A percentile compares a stretch with the other conserved stretches of the same genome.
Conservation (phyloP, 2,113 vertebrate genomes). For the Bubalus kerabau region DNA sequence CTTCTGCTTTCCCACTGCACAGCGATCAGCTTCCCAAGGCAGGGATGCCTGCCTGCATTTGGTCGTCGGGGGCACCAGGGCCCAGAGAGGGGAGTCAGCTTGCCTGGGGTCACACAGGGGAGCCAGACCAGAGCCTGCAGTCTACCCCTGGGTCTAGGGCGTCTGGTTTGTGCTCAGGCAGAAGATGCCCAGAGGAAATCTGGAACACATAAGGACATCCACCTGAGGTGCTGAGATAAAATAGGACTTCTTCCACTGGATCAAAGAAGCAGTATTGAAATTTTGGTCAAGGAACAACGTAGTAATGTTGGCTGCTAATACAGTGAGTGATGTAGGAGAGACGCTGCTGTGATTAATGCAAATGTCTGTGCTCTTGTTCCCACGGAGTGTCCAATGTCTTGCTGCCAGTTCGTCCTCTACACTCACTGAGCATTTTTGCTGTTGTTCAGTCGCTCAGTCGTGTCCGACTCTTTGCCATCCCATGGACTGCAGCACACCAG, state of each 20-base stretch:
- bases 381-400: accelerated
- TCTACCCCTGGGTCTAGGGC: not conserved
- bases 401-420: not conserved
- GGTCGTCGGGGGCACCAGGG: not conserved
- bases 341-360: accelerated
- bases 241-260: accelerated
- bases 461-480: not conserved
- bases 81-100: not conserved
- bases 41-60: not conserved
- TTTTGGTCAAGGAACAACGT: accelerated
- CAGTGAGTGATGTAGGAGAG: accelerated
- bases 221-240: not conserved
- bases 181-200: not conserved
- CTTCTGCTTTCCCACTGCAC: not conserved
- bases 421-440: not conserved
- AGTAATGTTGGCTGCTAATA: accelerated
- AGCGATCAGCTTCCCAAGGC: accelerated
- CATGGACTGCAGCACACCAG: not conserved
- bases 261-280: not conserved
- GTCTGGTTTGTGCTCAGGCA: accelerated
- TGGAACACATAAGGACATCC: accelerated
- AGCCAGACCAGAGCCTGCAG: not conserved
- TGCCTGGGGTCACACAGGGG: not conserved
- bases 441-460: not conserved
- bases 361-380: accelerated